Conservation (phyloP, 1,140 invertebrate genomes). For the Aphaenogaster floridana region DNA sequence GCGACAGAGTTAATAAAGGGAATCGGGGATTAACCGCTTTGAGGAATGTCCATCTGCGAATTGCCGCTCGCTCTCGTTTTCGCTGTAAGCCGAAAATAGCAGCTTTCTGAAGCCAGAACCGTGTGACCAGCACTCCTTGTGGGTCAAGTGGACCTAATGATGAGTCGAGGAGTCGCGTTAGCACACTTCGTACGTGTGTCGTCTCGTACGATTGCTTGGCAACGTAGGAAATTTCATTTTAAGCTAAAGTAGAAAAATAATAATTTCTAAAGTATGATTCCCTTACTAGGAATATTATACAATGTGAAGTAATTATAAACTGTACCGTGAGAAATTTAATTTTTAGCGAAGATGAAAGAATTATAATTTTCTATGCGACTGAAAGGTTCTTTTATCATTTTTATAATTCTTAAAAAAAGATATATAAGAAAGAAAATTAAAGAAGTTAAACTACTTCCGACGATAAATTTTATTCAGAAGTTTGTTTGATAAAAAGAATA, state of each 20-base stretch:
- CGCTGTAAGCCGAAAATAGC: neutral
- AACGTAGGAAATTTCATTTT: conserved; percentile 1
- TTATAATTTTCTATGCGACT: neutral
- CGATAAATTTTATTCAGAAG: neutral
- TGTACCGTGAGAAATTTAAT: neutral
- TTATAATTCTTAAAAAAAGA: neutral
- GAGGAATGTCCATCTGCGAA: neutral
- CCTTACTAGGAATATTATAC: neutral
- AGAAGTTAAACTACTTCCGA: neutral
- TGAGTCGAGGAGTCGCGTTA: neutral
- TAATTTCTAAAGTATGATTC: neutral
- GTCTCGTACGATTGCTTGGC: neutral
- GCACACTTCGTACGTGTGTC: neutral
- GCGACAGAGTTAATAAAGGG: conserved; percentile 28
- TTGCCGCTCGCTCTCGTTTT: neutral
- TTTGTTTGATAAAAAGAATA: neutral
- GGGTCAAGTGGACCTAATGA: conserved; percentile 21
- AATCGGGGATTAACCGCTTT: conserved; percentile 24
- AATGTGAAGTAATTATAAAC: neutral
- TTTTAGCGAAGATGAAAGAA: neutral
- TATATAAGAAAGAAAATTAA: neutral
- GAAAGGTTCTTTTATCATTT: neutral
- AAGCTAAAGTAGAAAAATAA: neutral
- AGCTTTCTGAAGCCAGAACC: neutral
- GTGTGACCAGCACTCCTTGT: neutral